Evolutionary conservation across 2,113 vertebrate genomes (phyloP).

Genomic region (Dasyornis broadbenti): DNA sequence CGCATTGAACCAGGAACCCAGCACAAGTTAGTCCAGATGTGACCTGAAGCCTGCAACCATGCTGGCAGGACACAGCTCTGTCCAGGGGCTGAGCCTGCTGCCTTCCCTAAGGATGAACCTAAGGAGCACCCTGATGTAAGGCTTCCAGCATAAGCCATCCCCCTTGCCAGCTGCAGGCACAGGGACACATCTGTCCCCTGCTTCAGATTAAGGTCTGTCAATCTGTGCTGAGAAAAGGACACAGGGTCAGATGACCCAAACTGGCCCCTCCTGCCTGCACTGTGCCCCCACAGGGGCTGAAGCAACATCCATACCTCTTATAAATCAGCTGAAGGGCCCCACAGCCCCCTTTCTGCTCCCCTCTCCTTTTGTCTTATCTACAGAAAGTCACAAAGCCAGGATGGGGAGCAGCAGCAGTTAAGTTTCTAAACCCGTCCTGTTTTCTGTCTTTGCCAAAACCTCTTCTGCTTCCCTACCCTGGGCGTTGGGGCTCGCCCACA

Average conservation of each 20-base stretch:
- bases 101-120: neutral
- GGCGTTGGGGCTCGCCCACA: neutral
- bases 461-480: slow-evolving; percentile 21
- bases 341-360: neutral
- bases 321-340: neutral
- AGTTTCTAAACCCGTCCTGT: neutral
- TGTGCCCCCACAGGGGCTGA: neutral
- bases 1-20: neutral
- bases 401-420: neutral
- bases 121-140: neutral
- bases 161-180: neutral
- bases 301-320: neutral
- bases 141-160: neutral
- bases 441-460: slow-evolving; percentile 31
- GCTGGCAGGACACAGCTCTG: neutral
- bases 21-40: neutral
- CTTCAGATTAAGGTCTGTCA: neutral
- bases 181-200: neutral
- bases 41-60: neutral
- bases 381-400: neutral
- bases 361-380: neutral
- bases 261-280: neutral
- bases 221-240: neutral
- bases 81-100: neutral
- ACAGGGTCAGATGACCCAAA: neutral